Percentiles rank a stretch among this genome's conserved stretches.
Conservation (phyloP, 2,888 invertebrate genomes). For the Allacma fusca region DNA sequence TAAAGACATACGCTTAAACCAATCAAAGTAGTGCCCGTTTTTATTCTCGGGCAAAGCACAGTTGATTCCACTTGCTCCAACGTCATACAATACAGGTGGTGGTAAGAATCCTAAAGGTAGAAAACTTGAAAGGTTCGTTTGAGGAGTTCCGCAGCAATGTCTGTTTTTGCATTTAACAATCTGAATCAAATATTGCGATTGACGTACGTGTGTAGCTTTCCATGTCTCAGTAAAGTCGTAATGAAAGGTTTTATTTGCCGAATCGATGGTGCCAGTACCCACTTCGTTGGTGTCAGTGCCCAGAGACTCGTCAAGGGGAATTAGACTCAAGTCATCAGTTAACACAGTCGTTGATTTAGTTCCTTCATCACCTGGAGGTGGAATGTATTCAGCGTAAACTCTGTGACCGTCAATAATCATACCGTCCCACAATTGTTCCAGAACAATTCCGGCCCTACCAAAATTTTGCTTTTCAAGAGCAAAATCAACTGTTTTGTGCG, state of each 20-base stretch:
- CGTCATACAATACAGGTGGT: background rate
- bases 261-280: no score
- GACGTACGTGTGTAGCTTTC: background rate
- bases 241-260: no score
- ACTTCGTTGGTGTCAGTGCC: no score
- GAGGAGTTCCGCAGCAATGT: background rate
- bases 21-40: background rate
- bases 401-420: no score
- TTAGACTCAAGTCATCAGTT: no score
- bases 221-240: background rate
- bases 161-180: background rate
- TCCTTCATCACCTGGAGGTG: no score
- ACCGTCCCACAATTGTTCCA: no score
- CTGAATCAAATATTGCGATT: constrained; percentile 3
- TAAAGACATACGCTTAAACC: background rate
- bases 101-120: background rate
- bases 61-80: background rate
- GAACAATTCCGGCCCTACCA: background rate
- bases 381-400: no score
- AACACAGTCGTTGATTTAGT: no score
- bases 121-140: background rate
- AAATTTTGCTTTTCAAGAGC: constrained; percentile 4
- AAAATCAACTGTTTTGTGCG: constrained; percentile 4
- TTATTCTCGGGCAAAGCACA: background rate
- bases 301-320: no score